Evolutionary conservation across 2,888 invertebrate species (phyloP).

Genomic region (Leucozona laternaria): DNA sequence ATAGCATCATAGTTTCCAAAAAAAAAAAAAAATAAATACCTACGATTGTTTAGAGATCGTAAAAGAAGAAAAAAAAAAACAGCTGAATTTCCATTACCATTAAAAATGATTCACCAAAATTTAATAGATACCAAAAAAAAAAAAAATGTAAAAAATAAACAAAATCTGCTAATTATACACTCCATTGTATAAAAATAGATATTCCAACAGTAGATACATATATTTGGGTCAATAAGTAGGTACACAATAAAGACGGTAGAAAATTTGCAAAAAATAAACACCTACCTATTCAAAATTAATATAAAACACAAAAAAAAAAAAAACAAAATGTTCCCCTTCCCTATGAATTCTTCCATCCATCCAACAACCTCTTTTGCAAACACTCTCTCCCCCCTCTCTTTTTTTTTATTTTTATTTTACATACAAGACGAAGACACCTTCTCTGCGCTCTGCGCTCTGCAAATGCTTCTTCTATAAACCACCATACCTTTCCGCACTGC

Average conservation of each 20-base stretch:
- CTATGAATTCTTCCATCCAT: neutral
- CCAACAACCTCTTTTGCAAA: slow-evolving; percentile 15
- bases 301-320: slow-evolving; percentile 2
- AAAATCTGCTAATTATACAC: slow-evolving; percentile 40
- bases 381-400: neutral
- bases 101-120: slow-evolving; percentile 14
- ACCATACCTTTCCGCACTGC: neutral
- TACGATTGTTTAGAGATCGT: neutral
- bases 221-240: slow-evolving; percentile 31
- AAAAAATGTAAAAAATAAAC: neutral
- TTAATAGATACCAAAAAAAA: neutral
- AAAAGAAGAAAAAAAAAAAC: slow-evolving; percentile 2
- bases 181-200: slow-evolving; percentile 34
- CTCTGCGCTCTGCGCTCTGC: slow-evolving; percentile 1
- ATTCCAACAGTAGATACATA: neutral
- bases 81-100: slow-evolving; percentile 21
- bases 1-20: neutral
- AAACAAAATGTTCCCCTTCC: neutral
- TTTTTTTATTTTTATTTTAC: neutral
- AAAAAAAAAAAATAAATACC: neutral
- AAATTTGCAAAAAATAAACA: slow-evolving; percentile 33
- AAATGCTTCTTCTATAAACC: slow-evolving; percentile 1
- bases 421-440: neutral
- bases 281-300: slow-evolving; percentile 33
- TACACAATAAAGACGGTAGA: slow-evolving; percentile 24